A percentile compares a stretch with the other conserved stretches of the same genome.
Conservation (phyloP, 2,888 invertebrate genomes). For the Synanthedon myopaeformis region DNA sequence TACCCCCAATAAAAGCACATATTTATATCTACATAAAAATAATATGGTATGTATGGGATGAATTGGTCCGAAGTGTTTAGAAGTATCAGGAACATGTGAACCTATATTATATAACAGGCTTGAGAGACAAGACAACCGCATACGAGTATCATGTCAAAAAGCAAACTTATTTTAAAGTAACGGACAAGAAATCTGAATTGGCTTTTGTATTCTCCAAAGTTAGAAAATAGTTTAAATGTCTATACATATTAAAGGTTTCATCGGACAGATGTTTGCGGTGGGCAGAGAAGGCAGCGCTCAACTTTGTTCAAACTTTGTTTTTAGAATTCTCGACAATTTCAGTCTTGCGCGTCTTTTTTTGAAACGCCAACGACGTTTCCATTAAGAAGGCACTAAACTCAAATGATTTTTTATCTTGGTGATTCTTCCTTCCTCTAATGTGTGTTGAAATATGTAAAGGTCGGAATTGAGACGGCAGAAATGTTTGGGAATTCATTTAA, state of each 20-base stretch:
- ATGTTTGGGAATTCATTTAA: constrained; percentile 26
- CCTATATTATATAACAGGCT: too few relatives aligned
- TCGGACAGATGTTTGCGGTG: not conserved
- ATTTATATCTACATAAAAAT: too few relatives aligned
- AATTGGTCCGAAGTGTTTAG: too few relatives aligned
- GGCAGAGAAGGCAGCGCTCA: not conserved
- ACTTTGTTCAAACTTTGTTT: not conserved
- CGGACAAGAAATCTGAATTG: too few relatives aligned
- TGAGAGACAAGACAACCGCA: too few relatives aligned
- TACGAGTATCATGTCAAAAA: too few relatives aligned
- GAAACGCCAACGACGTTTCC: not conserved
- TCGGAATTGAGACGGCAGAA: not conserved
- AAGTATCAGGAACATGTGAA: too few relatives aligned
- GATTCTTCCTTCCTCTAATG: not conserved
- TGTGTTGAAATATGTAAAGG: constrained; percentile 5
- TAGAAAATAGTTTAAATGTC: not conserved
- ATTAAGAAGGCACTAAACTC: not conserved
- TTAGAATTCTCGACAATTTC: not conserved
- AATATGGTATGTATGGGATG: too few relatives aligned
- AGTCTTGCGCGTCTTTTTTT: not conserved
- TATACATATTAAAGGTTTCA: not conserved
- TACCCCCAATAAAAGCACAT: too few relatives aligned
- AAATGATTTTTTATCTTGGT: not conserved
- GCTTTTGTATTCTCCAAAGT: too few relatives aligned
- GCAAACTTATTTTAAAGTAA: too few relatives aligned